Evolutionary conservation across 1,140 invertebrate genomes (phyloP).

Genomic region (Rhagoletis zephyria): DNA sequence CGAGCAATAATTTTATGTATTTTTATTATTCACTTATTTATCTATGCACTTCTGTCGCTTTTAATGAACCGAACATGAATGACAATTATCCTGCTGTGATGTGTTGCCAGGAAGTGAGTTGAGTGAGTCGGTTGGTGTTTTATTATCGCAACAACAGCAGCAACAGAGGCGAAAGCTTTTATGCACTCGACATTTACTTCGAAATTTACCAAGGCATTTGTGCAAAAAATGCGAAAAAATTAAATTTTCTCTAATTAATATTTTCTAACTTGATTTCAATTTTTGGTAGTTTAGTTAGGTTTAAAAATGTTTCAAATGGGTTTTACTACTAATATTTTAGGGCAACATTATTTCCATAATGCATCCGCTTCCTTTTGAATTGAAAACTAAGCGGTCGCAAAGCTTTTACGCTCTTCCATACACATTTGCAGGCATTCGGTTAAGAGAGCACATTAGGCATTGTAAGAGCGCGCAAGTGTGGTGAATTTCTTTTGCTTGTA

Average conservation of each 20-base stretch:
- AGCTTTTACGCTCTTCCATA: slow-evolving; percentile 30
- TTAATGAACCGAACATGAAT: slow-evolving; percentile 52
- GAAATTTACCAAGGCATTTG: too few species aligned
- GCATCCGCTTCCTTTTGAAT: background rate
- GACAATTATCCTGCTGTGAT: slow-evolving; percentile 49
- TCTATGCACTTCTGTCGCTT: slow-evolving; percentile 37
- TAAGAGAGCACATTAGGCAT: background rate
- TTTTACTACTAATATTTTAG: background rate
- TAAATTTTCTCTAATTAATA: too few species aligned
- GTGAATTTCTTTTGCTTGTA: background rate
- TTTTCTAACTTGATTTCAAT: too few species aligned
- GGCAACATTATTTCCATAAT: background rate
- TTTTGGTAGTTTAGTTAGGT: too few species aligned
- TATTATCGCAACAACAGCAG: background rate
- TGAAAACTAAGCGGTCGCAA: background rate
- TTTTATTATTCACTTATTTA: background rate
- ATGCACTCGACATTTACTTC: background rate
- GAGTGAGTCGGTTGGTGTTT: slow-evolving; percentile 35
- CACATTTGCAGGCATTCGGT: background rate
- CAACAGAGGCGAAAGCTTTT: slow-evolving; percentile 28
- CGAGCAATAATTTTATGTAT: background rate
- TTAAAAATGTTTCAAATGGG: background rate
- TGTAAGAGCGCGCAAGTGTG: slow-evolving; percentile 19
- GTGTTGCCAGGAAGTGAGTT: slow-evolving; percentile 43
- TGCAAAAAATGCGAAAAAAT: too few species aligned